phyloP scores from a whole-genome alignment of 2,113 vertebrate species.

The Rousettus leschenaultii region DNA sequence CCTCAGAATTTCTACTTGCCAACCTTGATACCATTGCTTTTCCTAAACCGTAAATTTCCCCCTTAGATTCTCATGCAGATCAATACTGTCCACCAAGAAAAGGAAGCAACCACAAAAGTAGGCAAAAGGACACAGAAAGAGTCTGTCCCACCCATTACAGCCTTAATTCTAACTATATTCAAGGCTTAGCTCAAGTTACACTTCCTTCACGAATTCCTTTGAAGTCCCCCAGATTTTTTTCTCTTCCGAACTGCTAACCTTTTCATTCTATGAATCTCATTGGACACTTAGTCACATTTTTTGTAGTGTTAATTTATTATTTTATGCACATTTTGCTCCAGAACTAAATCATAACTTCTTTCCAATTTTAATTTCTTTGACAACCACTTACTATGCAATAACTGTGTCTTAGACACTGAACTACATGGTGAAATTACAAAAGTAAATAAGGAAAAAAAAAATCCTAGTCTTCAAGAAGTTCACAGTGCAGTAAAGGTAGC shows the following conservation, averaged over 20 bases:
- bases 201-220: neutral
- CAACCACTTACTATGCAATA: neutral
- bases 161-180: neutral
- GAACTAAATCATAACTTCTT: neutral
- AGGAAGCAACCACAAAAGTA: neutral
- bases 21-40: neutral
- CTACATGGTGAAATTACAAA: neutral
- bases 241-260: neutral
- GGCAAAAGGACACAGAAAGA: neutral
- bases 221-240: neutral
- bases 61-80: neutral
- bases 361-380: neutral
- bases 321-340: neutral
- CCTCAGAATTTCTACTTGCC: neutral
- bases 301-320: neutral
- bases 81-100: neutral
- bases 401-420: neutral
- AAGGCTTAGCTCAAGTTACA: neutral
- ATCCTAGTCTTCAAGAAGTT: neutral
- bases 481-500: neutral
- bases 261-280: neutral
- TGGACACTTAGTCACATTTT: neutral
- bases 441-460: neutral
- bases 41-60: neutral
- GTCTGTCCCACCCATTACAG: neutral